These are phyloP conservation scores for Poeciliopsis retropinna DNA, from an alignment of 2,113 vertebrate genomes.

Conservation along the genomic window DNA sequence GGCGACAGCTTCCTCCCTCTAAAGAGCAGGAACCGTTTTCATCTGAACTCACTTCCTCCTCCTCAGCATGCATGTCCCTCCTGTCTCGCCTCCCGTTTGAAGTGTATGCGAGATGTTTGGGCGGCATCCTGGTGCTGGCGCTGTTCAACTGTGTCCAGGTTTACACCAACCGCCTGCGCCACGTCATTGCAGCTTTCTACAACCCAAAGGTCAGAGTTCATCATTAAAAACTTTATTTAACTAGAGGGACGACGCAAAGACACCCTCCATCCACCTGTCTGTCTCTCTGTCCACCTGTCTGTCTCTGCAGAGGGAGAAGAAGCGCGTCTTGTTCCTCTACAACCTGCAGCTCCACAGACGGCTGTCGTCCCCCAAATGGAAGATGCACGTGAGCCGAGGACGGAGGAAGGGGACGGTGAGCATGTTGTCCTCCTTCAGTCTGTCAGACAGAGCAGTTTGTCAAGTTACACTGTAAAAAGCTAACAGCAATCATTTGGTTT, in stretches of 20 bases:
- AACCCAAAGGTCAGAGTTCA: conserved; percentile 83
- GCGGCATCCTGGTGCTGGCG: conserved; percentile 63
- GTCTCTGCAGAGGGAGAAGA: conserved; percentile 85
- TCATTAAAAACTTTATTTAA: too few species aligned
- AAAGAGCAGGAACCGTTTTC: not conserved
- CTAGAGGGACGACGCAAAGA: too few species aligned
- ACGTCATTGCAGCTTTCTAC: conserved; percentile 83
- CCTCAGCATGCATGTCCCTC: conserved; percentile 53
- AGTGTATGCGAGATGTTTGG: conserved; percentile 63
- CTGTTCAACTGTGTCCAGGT: conserved; percentile 83
- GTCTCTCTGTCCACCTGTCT: not conserved
- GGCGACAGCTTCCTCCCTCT: not conserved
- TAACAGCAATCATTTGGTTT: too few species aligned
- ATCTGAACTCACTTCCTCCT: conserved; percentile 31
- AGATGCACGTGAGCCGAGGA: conserved; percentile 35
- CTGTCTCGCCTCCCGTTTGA: conserved; percentile 28
- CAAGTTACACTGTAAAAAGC: too few species aligned
- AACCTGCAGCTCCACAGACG: conserved; percentile 82
- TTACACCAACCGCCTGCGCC: conserved; percentile 84
- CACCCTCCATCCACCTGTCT: too few species aligned
- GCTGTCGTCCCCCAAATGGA: conserved; percentile 61
- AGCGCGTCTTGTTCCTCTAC: conserved; percentile 85
- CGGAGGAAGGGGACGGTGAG: conserved; percentile 48
- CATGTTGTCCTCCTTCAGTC: not conserved
- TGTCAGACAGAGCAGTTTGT: too few species aligned